A percentile compares a stretch with the other conserved stretches of the same genome.
Evolutionary conservation across 2,797 vertebrate species (phyloP).

Genomic region (Podargus strigoides): DNA sequence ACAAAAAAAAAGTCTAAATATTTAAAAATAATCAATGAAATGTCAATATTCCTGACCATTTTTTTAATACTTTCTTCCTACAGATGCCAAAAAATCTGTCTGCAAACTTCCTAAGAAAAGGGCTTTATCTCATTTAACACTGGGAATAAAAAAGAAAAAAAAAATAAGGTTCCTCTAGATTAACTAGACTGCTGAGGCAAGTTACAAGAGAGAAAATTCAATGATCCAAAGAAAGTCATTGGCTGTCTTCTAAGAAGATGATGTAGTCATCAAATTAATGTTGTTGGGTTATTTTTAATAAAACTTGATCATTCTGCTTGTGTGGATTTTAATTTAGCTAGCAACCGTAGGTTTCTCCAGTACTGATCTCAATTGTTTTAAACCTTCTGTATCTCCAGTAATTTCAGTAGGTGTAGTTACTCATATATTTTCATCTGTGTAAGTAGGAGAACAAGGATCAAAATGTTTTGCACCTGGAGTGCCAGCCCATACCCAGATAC

Average conservation of each 20-base stretch:
- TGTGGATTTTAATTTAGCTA: background rate
- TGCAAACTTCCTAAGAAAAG: background rate
- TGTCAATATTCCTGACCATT: background rate
- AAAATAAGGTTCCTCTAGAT: background rate
- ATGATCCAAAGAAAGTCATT: background rate
- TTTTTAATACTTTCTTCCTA: background rate
- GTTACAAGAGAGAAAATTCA: background rate
- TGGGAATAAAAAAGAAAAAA: background rate
- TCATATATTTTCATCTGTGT: background rate
- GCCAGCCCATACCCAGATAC: background rate
- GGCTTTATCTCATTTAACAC: background rate
- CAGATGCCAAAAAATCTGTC: background rate
- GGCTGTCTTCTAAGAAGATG: background rate
- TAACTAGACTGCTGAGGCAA: background rate
- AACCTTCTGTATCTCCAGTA: background rate
- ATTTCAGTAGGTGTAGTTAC: background rate
- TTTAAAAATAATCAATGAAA: background rate
- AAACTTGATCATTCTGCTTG: background rate
- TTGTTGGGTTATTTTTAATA: background rate
- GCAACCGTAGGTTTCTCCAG: background rate
- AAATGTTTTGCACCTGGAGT: background rate
- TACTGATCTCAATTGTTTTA: background rate
- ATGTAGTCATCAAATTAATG: background rate
- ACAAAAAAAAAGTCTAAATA: background rate
- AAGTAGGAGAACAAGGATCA: background rate